Percentiles rank a stretch among this genome's conserved stretches.
Conservation (phyloP, 2,888 invertebrate species). For the Adelphocoris suturalis region DNA sequence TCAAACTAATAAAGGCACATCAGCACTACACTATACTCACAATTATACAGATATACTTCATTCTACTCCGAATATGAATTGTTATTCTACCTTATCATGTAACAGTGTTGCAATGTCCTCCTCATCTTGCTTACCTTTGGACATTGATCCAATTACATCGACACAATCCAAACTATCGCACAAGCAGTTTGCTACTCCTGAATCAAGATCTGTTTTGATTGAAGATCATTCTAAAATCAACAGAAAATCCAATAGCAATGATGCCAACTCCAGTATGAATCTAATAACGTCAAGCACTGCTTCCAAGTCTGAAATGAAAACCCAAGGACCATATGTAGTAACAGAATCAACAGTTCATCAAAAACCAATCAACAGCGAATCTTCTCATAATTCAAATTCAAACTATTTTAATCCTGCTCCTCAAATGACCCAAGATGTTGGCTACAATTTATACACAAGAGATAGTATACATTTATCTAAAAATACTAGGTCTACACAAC, state of each 20-base stretch:
- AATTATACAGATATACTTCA: conserved; percentile 15
- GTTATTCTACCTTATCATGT: conserved; percentile 30
- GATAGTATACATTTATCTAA: not conserved
- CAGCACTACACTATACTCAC: not conserved
- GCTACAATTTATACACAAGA: conserved; percentile 4
- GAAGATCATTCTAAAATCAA: not conserved
- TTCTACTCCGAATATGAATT: conserved; percentile 7
- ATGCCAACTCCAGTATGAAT: conserved; percentile 56
- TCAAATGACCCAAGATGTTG: not conserved
- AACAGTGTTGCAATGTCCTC: conserved; percentile 20
- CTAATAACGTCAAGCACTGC: conserved; percentile 45
- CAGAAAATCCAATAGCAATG: not conserved
- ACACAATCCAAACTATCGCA: not conserved
- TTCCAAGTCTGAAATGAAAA: conserved; percentile 37
- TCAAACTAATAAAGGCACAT: not conserved
- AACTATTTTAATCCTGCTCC: conserved; percentile 18
- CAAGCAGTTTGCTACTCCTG: not conserved
- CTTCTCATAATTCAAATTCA: conserved; percentile 26
- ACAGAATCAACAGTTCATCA: not conserved
- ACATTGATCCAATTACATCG: not conserved
- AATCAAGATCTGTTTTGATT: not conserved
- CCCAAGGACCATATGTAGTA: not conserved
- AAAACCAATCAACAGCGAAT: conserved; percentile 10
- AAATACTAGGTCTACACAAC: not conserved
- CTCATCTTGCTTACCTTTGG: conserved; percentile 10